Evolutionary conservation across 2,113 vertebrate species (phyloP).

Genomic region (Buteo buteo): DNA sequence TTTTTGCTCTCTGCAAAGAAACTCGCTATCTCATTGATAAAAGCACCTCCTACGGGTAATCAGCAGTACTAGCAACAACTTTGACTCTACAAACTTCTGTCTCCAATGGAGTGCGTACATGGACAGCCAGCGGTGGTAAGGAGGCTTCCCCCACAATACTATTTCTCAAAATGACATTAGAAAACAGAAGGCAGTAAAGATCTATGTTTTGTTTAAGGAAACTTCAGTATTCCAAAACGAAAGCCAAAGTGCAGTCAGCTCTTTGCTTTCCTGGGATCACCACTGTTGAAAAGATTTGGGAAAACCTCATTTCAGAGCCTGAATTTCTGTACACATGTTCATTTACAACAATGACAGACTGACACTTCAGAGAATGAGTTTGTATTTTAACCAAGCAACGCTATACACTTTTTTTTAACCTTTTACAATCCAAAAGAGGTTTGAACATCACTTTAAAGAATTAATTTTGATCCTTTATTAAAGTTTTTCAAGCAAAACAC

Average conservation of each 20-base stretch:
- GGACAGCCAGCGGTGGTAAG: rapidly evolving
- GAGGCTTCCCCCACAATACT: not conserved
- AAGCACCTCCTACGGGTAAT: not conserved
- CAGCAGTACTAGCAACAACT: not conserved
- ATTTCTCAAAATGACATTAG: not conserved
- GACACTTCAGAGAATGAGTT: not conserved
- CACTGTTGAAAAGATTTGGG: not conserved
- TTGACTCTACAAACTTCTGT: not conserved
- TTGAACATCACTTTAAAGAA: not conserved
- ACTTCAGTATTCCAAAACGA: not conserved
- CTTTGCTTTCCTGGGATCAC: not conserved
- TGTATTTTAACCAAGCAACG: not conserved
- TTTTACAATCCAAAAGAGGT: not conserved
- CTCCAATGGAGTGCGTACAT: not conserved
- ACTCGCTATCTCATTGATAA: rapidly evolving
- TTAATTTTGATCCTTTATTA: not conserved
- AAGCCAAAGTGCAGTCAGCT: not conserved
- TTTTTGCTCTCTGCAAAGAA: not conserved
- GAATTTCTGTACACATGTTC: not conserved
- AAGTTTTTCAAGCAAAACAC: not conserved
- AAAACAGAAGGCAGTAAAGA: not conserved
- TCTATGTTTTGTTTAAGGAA: not conserved
- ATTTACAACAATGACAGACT: not conserved
- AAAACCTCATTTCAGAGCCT: not conserved
- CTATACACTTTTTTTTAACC: not conserved